phyloP scores from a whole-genome alignment of 2,888 invertebrate genomes.

The Stramonita haemastoma region DNA sequence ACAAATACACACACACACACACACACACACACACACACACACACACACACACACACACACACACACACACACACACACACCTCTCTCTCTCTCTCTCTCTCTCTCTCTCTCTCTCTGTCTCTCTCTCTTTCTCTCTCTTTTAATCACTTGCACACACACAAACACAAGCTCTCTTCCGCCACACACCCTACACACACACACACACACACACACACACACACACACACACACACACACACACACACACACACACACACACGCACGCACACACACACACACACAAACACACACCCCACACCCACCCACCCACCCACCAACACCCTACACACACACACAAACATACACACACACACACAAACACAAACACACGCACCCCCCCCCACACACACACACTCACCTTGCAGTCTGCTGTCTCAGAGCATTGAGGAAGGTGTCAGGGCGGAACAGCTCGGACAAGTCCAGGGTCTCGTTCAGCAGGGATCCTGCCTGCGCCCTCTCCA shows the following conservation, averaged over 20 bases:
- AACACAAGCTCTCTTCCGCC: too few species aligned
- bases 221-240: background rate
- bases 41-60: too few species aligned
- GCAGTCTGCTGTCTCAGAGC: constrained; percentile 86
- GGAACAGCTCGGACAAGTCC: constrained; percentile 84
- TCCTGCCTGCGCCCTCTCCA: constrained; percentile 77
- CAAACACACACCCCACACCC: background rate
- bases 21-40: too few species aligned
- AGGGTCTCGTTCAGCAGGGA: constrained; percentile 80
- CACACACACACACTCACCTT: constrained; percentile 75
- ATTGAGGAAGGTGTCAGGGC: constrained; percentile 86
- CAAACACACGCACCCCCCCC: background rate
- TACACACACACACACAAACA: background rate
- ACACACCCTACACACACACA: too few species aligned
- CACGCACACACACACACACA: background rate
- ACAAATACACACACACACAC: too few species aligned
- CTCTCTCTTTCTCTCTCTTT: background rate
- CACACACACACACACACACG: background rate
- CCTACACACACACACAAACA: background rate
- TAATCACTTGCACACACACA: too few species aligned
- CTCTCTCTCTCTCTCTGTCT: background rate
- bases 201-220: too few species aligned
- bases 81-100: background rate
- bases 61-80: too few species aligned
- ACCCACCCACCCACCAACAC: background rate